Base-by-base conservation (phyloP, 2,797 vertebrate species). In the Hippocampus kuda region DNA sequence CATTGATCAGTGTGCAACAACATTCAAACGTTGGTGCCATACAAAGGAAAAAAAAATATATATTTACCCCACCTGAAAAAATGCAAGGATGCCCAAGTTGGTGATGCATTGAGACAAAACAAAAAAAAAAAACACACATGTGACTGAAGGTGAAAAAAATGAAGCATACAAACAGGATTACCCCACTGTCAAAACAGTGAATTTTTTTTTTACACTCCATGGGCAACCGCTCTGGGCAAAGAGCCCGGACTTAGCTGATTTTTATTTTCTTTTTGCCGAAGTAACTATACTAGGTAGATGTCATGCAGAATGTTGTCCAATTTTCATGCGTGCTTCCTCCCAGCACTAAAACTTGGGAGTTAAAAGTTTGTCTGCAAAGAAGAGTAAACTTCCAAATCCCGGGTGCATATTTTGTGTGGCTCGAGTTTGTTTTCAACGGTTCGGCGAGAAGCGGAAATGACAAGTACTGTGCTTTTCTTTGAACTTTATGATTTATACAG, bases 171-270 rank as follows among this genome's bases (percentile, higher is more conserved):
- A 75, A 80, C 78, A 70, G 72, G 71, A 80, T 76, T 83, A 81
- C 54, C 44, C 65, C 49, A 67, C 68, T 63, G 64, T 79, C 44
- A 75, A 76, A 72, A 75, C 67, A 68, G 73, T 78, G 72, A 76
- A 77, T 78, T 79, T 86, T 82, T 86, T 82, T 83, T 82, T 83
- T 76, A 79, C 77, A 77, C 73, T 80, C 46, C 60, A 56, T 81
- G 62, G 69, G 76, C 76, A 85, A 81, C 70, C 69, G 70, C 77
- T 79, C 75, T 74, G 75, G 81, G 79, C 72, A 6, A 65, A 53
- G 54, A 77, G 83, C 81, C 85, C 73, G 66, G 68, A 69, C 30
- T 48, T 69, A 68, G 62, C 75, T 68, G 9, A 34, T 56, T 69
- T 82, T 61, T 72, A 65, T 72, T 60, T 54, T 64, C 61, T n/a